Base-by-base conservation (phyloP, 2,888 invertebrate genomes). In the Phasia obesa region DNA sequence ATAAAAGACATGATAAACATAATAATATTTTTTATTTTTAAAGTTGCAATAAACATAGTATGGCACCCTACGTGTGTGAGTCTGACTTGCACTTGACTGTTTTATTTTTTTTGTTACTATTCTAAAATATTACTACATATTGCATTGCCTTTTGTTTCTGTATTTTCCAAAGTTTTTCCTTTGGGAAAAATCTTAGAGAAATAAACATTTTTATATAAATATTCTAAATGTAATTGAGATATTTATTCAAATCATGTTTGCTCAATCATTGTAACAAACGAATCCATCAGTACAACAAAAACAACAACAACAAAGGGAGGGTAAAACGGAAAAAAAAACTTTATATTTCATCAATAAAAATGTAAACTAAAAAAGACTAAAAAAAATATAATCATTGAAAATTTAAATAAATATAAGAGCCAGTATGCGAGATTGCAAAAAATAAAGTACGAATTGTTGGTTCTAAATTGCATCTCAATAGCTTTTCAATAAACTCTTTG, bases 231-330 rank as follows among this genome's bases (percentile, higher is more conserved):
- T 47, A 47, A 44, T 47, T 4, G 47, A 23, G 15, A 65, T 19
- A 65, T 57, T 38, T 49, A 75, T 65, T 59, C 49, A 47, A 65
- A 65, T 57, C 57, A 59, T 75, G 25, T 65, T 59, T 35, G 23
- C 38, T 38, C 57, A 57, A 65, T 65, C 59, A 47, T 27, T n/a
- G 19, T 27, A 27, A n/a, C 49, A 67, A 76, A 59, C 2, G 47
- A 31, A 59, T 27, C 15, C 7, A 49, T 51, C 38, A n/a, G 4
- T n/a, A n/a, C n/a, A n/a, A n/a, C n/a, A n/a, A n/a, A n/a, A n/a
- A n/a, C 13, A 15, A 49, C 19, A 53, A 11, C 11, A 35, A 35
- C 35, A 35, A 35, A 35, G 35, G 11, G 3, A 11, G 35, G 35
- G 11, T 9, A 35, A 35, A 7, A 51, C 15, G 15, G 53, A 27